These are phyloP conservation scores for Euzetes globulus DNA, from an alignment of 2,888 invertebrate genomes.

Conservation along the genomic window DNA sequence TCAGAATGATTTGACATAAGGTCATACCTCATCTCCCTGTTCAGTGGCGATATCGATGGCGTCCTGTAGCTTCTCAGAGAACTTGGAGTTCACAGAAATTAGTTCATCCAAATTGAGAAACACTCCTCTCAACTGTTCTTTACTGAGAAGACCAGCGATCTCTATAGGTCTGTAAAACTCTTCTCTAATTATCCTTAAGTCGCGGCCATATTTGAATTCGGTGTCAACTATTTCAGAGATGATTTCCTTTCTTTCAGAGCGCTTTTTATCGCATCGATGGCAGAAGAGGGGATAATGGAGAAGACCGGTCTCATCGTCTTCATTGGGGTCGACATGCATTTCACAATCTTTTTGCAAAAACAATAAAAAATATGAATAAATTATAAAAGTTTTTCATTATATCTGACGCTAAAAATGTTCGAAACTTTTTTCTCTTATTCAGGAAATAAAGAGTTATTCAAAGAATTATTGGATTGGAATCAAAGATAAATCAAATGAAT, in stretches of 20 bases:
- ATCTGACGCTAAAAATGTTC: neutral
- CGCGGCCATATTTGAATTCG: slow-evolving; percentile 88
- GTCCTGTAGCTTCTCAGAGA: slow-evolving; percentile 76
- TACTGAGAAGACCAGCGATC: slow-evolving; percentile 79
- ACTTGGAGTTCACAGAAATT: slow-evolving; percentile 63
- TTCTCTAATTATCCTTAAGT: slow-evolving; percentile 76
- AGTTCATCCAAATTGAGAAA: slow-evolving; percentile 89
- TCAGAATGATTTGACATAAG: neutral
- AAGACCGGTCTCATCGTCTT: slow-evolving; percentile 45
- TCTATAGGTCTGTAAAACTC: slow-evolving; percentile 64
- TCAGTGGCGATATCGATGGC: slow-evolving; percentile 69
- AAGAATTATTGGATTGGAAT: neutral
- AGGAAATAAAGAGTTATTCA: too few species aligned
- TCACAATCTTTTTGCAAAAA: slow-evolving; percentile 62
- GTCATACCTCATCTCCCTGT: slow-evolving; percentile 53
- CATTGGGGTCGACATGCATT: slow-evolving; percentile 65
- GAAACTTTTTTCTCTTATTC: neutral
- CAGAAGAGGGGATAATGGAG: slow-evolving; percentile 51
- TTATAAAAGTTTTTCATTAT: neutral
- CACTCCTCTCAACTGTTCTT: slow-evolving; percentile 81
- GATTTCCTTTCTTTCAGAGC: slow-evolving; percentile 85
- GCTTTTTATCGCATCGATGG: slow-evolving; percentile 75
- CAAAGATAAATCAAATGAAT: slow-evolving; percentile 1
- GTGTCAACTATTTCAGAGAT: slow-evolving; percentile 92
- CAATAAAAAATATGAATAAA: neutral